Evolutionary conservation across 2,113 vertebrate genomes (phyloP), one percentile per base, ranked within the genome.

Genomic region (Marmota flaviventris): DNA sequence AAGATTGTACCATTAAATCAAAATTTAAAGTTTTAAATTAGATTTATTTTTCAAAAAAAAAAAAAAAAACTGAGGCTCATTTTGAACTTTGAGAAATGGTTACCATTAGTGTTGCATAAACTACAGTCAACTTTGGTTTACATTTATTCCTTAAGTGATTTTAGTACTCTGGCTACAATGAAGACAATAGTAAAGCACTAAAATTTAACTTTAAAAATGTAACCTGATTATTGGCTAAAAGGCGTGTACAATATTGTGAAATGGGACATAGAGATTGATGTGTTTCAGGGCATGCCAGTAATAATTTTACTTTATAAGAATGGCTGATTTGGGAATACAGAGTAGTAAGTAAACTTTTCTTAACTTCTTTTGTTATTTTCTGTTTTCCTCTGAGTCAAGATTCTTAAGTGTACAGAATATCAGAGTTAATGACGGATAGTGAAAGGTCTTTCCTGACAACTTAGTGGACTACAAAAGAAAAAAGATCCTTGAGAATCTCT

Each of bases 61-160:
- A 69, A 84, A 87, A 63, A 77, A n/a, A 37, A 27, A 13, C 11
- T 6, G 11, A 24, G 24, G 20, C 10, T 89, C 24, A 63, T 67
- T 95, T 94, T 95, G 70, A 81, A 69, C 16, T 58, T 95, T 61
- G 90, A 90, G 20, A 92, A 90, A 32, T 56, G 12, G 8, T 94
- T 92, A 73, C 22, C 8, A 24, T 89, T 69, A 11, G 20, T 81
- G 7, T 42, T 90, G 32, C 45, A 76, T 63, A 92, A 84, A 37
- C n/a, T 8, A 81, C 25, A 53, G 32, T 48, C 29, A 93, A 37
- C 10, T 89, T 95, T 70, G 32, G 5, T 69, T 84, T 77, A n/a
- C 17, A 17, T 73, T 58, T 65, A 58, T 65, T 87, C 39, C 83
- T 87, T 48, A 92, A 48, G 4, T 84, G 39, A 75, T 39, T 73